A percentile compares a stretch with the other conserved stretches of the same genome.
These are phyloP conservation scores for Cyprinodon tularosa DNA, from an alignment of 2,113 vertebrate genomes.

Conservation along the genomic window DNA sequence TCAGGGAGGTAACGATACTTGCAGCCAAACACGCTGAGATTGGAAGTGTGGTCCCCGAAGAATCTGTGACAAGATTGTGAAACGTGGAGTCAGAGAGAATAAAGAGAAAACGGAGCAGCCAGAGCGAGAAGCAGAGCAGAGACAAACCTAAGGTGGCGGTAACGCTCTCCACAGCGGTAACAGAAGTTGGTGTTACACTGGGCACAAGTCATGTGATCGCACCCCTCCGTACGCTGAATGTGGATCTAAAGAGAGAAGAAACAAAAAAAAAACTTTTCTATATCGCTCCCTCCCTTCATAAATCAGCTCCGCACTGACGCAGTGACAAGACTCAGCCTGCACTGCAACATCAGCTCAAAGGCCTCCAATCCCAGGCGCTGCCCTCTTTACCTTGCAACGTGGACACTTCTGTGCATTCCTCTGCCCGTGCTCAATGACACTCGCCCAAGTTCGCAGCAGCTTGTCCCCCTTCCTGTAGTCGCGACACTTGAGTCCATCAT, in stretches of 20 bases:
- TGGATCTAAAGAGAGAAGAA: conserved; percentile 84
- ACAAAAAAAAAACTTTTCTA: conserved; percentile 21
- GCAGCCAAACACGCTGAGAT: conserved; percentile 99
- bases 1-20: conserved; percentile 98
- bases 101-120: not conserved
- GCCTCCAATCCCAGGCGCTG: not conserved
- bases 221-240: conserved; percentile 97
- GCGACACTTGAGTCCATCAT: conserved; percentile 94
- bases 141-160: conserved; percentile 87
- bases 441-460: conserved; percentile 94
- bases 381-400: conserved; percentile 89
- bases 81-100: not conserved
- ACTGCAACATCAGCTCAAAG: not conserved
- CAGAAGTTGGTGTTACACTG: conserved; percentile 99
- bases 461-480: conserved; percentile 98
- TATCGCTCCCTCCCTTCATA: conserved; percentile 30
- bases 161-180: conserved; percentile 96
- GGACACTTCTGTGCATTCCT: conserved; percentile 99
- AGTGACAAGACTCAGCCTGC: not conserved
- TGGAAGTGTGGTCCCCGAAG: conserved; percentile 98
- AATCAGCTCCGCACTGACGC: conserved; percentile 10
- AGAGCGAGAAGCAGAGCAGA: not conserved
- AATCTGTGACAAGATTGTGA: conserved; percentile 71
- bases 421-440: conserved; percentile 95
- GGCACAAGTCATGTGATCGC: conserved; percentile 97